Evolutionary conservation across 2,888 invertebrate genomes (phyloP), one percentile per base, ranked within the genome.

Genomic region (Cheilosia variabilis): DNA sequence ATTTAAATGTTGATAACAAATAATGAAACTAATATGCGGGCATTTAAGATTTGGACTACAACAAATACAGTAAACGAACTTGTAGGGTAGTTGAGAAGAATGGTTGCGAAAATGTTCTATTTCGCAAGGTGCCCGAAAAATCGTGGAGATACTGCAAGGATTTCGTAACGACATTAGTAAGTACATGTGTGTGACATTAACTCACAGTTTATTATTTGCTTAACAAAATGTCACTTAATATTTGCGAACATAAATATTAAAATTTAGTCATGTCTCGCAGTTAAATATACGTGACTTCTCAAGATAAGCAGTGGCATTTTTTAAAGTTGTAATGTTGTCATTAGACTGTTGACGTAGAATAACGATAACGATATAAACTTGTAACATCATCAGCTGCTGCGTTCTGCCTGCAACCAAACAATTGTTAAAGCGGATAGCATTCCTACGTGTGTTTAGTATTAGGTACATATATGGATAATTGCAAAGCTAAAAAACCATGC

Each of bases 101-200:
- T 87, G 92, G 92, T 5, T 88, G 89, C 17, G 90, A 91, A 86
- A 92, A 92, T 88, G 90, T 92, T 2, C 82, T 87, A 6, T 90
- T 90, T 78, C 89, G 90, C 1, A 89, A 90, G 65, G 90, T 92
- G 55, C 92, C 97, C 19, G 87, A 94, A 92, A 94, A 96, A 77
- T 94, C 96, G 34, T 91, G 96, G 89, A 95, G 96, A 69, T 97
- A 95, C 90, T 94, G 96, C 65, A 95, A 96, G 91, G 97, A 97
- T 91, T 94, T 96, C 89, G 97, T 97, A 92, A 97, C 97, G 31
- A 97, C 97, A 0, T 93, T 98, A 89, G 97, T 99, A 88, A 98
- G 98, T 52, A 13, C 15, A 4, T 15, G 4, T 24, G 15, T 27
- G 22, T 19, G 13, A 50, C 84, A 37, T 41, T 13, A 19, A 50